Base-by-base conservation (phyloP, 2,113 vertebrate genomes). In the Picathartes gymnocephalus region DNA sequence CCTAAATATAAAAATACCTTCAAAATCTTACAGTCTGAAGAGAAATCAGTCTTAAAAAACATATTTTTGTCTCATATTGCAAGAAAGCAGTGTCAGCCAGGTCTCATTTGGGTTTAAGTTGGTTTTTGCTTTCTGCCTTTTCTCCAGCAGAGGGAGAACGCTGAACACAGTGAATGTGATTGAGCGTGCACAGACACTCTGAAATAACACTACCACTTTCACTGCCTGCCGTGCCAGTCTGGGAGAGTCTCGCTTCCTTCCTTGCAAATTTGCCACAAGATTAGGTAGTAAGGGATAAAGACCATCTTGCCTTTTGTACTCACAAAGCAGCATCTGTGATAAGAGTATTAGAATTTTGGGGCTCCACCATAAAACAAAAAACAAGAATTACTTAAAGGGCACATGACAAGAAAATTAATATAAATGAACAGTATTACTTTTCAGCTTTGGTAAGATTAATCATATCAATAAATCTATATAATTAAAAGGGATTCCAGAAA, bases 101-200 rank as follows among this genome's bases (percentile, higher is more conserved):
- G 54, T 61, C 37, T 39, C 31, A 37, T 20, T 27, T 37, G 42
- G 31, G 73, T 56, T 44, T 56, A 31, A 77, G 31, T 8, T n/a
- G 13, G 8, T 45, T 71, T 37, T 66, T 81, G 40, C 45, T 74
- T 90, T 91, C 73, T 92, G 66, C n/a, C 73, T 95, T 80, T 78
- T n/a, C 69, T 60, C 90, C 92, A 94, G 85, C 82, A 97, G 95
- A 92, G 85, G 95, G 88, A 94, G 88, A 88, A 51, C 64, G 37
- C 8, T 37, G 57, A 86, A 35, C 54, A 51, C 1, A 6, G 35
- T 40, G 17, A 48, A 15, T 6, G 13, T 2, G 13, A 10, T 4
- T 11, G 61, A 54, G 14, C 0, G 0, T 42, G 40, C 64, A 48
- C 0, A 45, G 22, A 37, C 13, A n/a, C 7, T 47, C 42, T 24